These are phyloP conservation scores for Aplocera efformata DNA, from an alignment of 2,888 invertebrate genomes.

Conservation along the genomic window DNA sequence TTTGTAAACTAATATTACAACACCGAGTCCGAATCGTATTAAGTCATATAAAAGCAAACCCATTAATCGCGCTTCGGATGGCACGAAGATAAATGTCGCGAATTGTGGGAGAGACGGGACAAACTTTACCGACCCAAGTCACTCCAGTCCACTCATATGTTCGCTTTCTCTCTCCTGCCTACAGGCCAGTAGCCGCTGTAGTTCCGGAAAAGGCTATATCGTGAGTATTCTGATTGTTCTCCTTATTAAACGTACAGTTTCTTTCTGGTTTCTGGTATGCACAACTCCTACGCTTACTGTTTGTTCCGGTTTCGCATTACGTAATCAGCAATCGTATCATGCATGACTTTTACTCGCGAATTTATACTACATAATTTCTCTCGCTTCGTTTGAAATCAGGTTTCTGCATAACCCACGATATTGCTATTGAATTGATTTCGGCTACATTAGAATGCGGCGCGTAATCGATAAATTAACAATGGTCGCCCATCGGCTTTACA, in stretches of 20 bases:
- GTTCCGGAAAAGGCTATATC: conserved; percentile 97
- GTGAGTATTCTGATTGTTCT: conserved; percentile 85
- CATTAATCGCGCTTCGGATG: conserved; percentile 23
- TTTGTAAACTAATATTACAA: conserved; percentile 5
- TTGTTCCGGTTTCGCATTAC: conserved; percentile 30
- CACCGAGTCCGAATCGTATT: conserved; percentile 2
- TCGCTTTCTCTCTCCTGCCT: conserved; percentile 80
- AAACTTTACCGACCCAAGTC: conserved; percentile 60
- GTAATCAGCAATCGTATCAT: conserved; percentile 26
- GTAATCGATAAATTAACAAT: conserved; percentile 20
- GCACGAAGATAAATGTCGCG: conserved; percentile 23
- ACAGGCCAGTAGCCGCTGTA: conserved; percentile 95
- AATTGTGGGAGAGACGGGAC: conserved; percentile 61
- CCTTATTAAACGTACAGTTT: conserved; percentile 52
- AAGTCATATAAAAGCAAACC: conserved; percentile 18
- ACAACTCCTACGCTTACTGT: conserved; percentile 37
- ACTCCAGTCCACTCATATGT: conserved; percentile 76
- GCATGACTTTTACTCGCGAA: conserved; percentile 27
- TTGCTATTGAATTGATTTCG: conserved; percentile 20
- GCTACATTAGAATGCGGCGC: conserved; percentile 21
- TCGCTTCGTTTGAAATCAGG: conserved; percentile 11
- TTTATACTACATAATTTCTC: conserved; percentile 14
- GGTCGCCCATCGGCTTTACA: conserved; percentile 20
- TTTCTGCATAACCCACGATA: conserved; percentile 20
- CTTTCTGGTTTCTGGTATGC: conserved; percentile 41